These are phyloP conservation scores for Steinernema feltiae DNA, from an alignment of 1,140 invertebrate species.

Conservation along the genomic window DNA sequence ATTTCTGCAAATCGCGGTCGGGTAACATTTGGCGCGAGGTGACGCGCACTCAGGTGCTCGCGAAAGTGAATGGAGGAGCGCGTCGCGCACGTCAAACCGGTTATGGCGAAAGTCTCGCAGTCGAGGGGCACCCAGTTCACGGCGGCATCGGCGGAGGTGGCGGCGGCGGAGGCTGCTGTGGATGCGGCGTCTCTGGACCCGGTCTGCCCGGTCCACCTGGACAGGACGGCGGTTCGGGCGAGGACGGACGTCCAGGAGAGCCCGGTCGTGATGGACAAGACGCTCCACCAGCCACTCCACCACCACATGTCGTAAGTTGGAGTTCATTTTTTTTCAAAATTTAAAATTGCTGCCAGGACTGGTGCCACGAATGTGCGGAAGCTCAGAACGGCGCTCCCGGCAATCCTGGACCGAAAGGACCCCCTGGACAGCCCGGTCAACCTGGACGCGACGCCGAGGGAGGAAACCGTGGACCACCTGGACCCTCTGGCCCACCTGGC, in stretches of 20 bases:
- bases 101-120: background rate
- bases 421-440: slow-evolving; percentile 26
- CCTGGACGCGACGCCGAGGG: slow-evolving; percentile 25
- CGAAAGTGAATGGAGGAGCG: background rate
- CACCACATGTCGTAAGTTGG: background rate
- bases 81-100: slow-evolving; percentile 8
- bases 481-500: slow-evolving; percentile 25
- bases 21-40: slow-evolving; percentile 38
- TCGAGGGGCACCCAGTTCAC: background rate
- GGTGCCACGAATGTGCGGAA: slow-evolving; percentile 37
- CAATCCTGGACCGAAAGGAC: slow-evolving; percentile 23
- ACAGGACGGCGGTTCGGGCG: slow-evolving; percentile 25
- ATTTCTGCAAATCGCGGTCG: slow-evolving; percentile 38
- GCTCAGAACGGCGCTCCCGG: slow-evolving; percentile 34
- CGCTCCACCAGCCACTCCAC: slow-evolving; percentile 27
- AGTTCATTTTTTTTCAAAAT: background rate
- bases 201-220: slow-evolving; percentile 36
- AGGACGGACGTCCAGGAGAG: slow-evolving; percentile 23
- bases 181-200: slow-evolving; percentile 23
- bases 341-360: slow-evolving; percentile 1
- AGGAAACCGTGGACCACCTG: slow-evolving; percentile 25
- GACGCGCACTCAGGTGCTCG: slow-evolving; percentile 30
- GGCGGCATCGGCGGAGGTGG: background rate
- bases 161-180: slow-evolving; percentile 27
- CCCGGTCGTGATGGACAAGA: slow-evolving; percentile 7